phyloP scores from a whole-genome alignment of 1,140 invertebrate species.

The Bombus ignitus region DNA sequence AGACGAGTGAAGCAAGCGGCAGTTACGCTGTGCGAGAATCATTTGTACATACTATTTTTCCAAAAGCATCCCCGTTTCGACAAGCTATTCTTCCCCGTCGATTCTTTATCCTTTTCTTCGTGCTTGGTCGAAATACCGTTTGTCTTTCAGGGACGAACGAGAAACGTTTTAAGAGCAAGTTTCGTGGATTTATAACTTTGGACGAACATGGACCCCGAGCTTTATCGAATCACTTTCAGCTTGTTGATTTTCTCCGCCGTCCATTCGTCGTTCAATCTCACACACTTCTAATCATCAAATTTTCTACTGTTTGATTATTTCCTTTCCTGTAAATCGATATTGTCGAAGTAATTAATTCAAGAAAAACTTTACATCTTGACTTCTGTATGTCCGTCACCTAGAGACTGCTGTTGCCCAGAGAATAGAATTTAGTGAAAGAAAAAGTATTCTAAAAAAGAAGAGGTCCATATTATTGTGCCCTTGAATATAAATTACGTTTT shows the following conservation, averaged over 20 bases:
- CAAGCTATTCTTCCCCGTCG: background rate
- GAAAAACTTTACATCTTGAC: too few species aligned
- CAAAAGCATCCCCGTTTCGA: background rate
- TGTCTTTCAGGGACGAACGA: background rate
- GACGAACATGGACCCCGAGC: background rate
- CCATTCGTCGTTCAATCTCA: background rate
- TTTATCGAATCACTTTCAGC: background rate
- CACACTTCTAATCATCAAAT: too few species aligned
- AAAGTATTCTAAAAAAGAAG: too few species aligned
- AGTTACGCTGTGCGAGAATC: background rate
- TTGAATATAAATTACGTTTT: too few species aligned
- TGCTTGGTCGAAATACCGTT: background rate
- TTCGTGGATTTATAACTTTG: constrained; percentile 4
- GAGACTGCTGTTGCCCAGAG: too few species aligned
- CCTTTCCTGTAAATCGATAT: too few species aligned
- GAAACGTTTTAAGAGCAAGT: constrained; percentile 20
- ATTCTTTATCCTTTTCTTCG: background rate
- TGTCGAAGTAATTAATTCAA: too few species aligned
- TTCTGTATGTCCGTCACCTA: too few species aligned
- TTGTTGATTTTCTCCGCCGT: background rate
- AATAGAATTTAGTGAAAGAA: too few species aligned
- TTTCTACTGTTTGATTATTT: too few species aligned
- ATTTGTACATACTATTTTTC: constrained; percentile 12
- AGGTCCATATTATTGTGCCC: too few species aligned
- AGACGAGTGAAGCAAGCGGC: too few species aligned